Evolutionary conservation across 2,113 vertebrate genomes (phyloP).

Genomic region (Osmerus mordax): DNA sequence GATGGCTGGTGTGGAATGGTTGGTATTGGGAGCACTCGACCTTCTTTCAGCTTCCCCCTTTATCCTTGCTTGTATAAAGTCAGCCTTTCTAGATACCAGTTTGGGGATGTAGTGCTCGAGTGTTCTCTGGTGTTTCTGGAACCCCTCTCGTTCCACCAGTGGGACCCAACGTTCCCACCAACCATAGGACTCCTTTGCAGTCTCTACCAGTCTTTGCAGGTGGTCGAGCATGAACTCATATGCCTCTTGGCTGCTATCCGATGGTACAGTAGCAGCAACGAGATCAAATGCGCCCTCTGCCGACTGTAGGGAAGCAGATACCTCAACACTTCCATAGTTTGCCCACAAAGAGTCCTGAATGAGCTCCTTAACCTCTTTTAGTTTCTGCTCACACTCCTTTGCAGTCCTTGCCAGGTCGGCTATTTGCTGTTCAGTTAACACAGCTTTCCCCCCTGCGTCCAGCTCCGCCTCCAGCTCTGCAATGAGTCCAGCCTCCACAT

Average conservation of each 20-base stretch:
- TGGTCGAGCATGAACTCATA: constrained; percentile 20
- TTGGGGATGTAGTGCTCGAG: constrained; percentile 2
- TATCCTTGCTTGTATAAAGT: constrained; percentile 14
- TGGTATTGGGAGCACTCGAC: no score
- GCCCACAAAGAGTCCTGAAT: constrained; percentile 6
- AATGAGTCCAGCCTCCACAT: constrained; percentile 15
- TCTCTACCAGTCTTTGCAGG: constrained; percentile 7
- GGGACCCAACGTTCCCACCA: constrained; percentile 18
- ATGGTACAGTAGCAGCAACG: background rate
- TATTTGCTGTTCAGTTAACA: constrained; percentile 22
- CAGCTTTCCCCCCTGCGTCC: background rate
- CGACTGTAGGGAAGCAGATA: constrained; percentile 1
- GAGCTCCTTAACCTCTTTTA: constrained; percentile 13
- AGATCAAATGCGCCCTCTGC: background rate
- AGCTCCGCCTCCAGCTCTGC: no score
- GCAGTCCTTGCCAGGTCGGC: constrained; percentile 3
- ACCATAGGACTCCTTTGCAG: constrained; percentile 10
- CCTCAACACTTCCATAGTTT: background rate
- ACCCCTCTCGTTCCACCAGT: background rate
- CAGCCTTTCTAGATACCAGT: constrained; percentile 13
- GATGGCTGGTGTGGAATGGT: no score
- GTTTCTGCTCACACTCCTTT: constrained; percentile 15
- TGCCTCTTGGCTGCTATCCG: constrained; percentile 1
- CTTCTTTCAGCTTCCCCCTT: constrained; percentile 16
- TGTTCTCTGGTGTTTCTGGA: constrained; percentile 2